Conservation (phyloP, 2,113 vertebrate genomes). For the Hydrolagus affinis region DNA sequence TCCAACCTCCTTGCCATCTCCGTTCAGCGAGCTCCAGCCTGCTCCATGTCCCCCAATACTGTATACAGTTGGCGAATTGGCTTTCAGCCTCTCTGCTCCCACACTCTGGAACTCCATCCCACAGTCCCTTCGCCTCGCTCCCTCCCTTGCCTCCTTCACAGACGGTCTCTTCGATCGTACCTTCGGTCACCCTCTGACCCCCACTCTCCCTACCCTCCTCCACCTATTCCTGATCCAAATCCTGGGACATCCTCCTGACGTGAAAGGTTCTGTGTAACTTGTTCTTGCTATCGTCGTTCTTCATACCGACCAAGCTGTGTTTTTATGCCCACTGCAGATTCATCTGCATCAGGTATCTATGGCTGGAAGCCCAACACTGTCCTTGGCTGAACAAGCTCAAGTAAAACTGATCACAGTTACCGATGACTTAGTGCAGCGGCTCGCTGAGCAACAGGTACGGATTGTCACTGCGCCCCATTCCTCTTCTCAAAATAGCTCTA, state of each 20-base stretch:
- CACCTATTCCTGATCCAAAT: no score
- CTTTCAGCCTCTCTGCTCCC: no score
- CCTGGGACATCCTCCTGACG: background rate
- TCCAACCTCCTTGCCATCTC: no score
- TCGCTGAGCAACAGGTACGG: slow-evolving; percentile 25
- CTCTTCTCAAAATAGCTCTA: background rate
- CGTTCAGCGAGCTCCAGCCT: no score
- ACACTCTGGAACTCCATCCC: no score
- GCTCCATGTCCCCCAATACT: no score
- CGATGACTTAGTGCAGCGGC: slow-evolving; percentile 29
- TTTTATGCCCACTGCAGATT: slow-evolving; percentile 20
- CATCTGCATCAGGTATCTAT: slow-evolving; percentile 28
- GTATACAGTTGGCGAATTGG: no score
- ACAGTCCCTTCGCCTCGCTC: no score
- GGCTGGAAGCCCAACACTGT: slow-evolving; percentile 28
- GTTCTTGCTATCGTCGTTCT: background rate
- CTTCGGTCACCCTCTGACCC: no score
- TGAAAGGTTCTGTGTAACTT: background rate
- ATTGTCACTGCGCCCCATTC: background rate
- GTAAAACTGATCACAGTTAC: slow-evolving; percentile 29
- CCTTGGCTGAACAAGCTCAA: slow-evolving; percentile 31
- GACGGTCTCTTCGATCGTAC: no score
- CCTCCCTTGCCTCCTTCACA: no score
- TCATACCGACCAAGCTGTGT: background rate
- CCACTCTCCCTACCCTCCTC: no score